These are phyloP conservation scores for Bombyx mori DNA, from an alignment of 1,140 invertebrate species.

Conservation along the genomic window ASM3026992v2 NC_085131.1:3555001-3555500, in stretches of 20 bases:
- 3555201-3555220: conserved; percentile 76
- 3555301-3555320: conserved; percentile 38
- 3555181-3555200: conserved; percentile 73
- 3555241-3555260: conserved; percentile 77
- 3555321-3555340: conserved; percentile 49
- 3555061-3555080: conserved; percentile 55
- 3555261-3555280: conserved; percentile 71
- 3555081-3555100: conserved; percentile 72
- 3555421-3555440: conserved; percentile 65
- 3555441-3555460: conserved; percentile 72
- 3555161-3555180: conserved; percentile 76
- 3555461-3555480: conserved; percentile 70
- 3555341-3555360: conserved; percentile 60
- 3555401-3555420: conserved; percentile 72
- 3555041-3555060: conserved; percentile 28
- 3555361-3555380: conserved; percentile 74
- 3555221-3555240: conserved; percentile 80
- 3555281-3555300: conserved; percentile 65
- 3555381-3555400: conserved; percentile 68
- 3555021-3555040: conserved; percentile 43
- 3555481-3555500: conserved; percentile 80
- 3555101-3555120: conserved; percentile 79
- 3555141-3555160: conserved; percentile 70
- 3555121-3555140: conserved; percentile 79
- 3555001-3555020: conserved; percentile 27